Evolutionary conservation across 2,797 vertebrate genomes (phyloP).

Genomic region (Myotis planiceps): DNA sequence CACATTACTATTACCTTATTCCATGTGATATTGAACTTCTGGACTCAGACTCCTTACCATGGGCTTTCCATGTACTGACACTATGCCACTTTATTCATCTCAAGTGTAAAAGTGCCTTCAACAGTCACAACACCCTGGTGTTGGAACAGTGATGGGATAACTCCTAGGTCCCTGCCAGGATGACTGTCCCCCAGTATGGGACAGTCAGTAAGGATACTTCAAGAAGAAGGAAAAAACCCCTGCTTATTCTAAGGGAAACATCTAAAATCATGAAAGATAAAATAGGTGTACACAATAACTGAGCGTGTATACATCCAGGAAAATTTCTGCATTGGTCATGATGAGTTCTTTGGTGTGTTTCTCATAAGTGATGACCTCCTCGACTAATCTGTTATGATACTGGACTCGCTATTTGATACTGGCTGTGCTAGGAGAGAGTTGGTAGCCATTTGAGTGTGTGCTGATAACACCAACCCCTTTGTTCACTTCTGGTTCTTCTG

Average conservation of each 20-base stretch:
- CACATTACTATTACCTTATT: neutral
- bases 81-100: no score
- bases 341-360: neutral
- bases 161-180: neutral
- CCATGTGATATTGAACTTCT: neutral
- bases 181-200: neutral
- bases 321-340: neutral
- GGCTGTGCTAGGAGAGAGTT: neutral
- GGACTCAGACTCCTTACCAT: neutral
- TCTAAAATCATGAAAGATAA: neutral
- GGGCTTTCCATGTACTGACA: no score
- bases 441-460: neutral
- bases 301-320: neutral
- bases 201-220: neutral
- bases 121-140: neutral
- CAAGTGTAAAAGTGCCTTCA: neutral
- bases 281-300: neutral
- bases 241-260: neutral
- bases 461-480: neutral
- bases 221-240: neutral
- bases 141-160: neutral
- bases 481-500: neutral
- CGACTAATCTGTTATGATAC: neutral
- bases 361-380: neutral
- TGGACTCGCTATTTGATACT: neutral